A percentile compares a stretch with the other conserved stretches of the same genome.
phyloP scores from a whole-genome alignment of 2,797 vertebrate species.

The Xenopus petersii region DNA sequence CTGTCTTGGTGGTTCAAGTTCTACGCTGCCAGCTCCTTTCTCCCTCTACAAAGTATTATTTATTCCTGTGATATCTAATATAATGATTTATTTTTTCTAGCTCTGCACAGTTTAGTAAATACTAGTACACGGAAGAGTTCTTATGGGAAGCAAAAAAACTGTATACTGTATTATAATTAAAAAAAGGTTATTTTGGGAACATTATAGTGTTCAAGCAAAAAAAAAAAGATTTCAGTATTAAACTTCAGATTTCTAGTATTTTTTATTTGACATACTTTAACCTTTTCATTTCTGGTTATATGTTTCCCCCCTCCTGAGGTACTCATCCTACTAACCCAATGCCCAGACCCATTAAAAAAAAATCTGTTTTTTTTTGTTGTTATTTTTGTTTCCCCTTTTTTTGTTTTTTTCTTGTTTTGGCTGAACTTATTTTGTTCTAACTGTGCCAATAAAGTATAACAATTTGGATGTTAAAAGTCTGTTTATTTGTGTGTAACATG shows the following conservation, averaged over 20 bases:
- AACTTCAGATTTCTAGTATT: conserved; percentile 35
- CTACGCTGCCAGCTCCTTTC: conserved; percentile 10
- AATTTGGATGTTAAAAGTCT: conserved; percentile 44
- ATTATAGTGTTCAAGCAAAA: conserved; percentile 60
- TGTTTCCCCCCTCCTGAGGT: conserved; percentile 21
- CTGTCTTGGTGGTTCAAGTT: conserved; percentile 20
- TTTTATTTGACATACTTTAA: conserved; percentile 58
- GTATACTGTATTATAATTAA: conserved; percentile 68
- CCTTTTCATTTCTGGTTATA: conserved; percentile 51
- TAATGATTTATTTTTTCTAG: conserved; percentile 64
- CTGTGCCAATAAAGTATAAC: conserved; percentile 75
- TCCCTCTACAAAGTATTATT: conserved; percentile 68
- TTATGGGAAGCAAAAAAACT: conserved; percentile 48
- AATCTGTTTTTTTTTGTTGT: background rate
- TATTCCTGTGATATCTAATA: conserved; percentile 67
- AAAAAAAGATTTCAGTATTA: conserved; percentile 69
- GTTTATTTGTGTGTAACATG: background rate
- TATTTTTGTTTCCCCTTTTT: conserved; percentile 5
- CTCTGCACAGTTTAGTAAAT: conserved; percentile 70
- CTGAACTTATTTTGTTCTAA: conserved; percentile 60
- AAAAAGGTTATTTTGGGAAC: conserved; percentile 69
- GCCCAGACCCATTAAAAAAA: conserved; percentile 11
- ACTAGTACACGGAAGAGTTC: conserved; percentile 53
- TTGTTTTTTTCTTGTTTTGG: conserved; percentile 30
- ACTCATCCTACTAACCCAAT: conserved; percentile 10